These are phyloP conservation scores for Aythya baeri DNA, from an alignment of 2,113 vertebrate species.

Conservation along the genomic window DNA sequence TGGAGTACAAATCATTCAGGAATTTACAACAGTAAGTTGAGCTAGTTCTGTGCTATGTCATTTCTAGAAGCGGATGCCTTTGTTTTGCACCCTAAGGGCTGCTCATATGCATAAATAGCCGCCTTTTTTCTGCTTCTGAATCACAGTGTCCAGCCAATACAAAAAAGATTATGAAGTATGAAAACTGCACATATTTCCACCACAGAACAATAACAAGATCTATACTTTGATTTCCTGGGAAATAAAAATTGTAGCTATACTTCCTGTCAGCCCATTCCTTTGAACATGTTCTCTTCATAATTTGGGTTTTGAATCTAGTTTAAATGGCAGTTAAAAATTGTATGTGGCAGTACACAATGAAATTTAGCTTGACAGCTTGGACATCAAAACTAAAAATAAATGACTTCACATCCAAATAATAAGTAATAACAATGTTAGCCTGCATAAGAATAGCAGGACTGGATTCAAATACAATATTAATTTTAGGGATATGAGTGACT, in stretches of 20 bases:
- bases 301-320: conserved; percentile 88
- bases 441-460: conserved; percentile 91
- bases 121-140: neutral
- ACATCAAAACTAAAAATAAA: conserved; percentile 93
- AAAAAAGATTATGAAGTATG: conserved; percentile 39
- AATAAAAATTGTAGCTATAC: conserved; percentile 78
- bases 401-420: conserved; percentile 95
- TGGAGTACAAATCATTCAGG: conserved; percentile 46
- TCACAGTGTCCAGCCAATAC: conserved; percentile 30
- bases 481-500: conserved; percentile 96
- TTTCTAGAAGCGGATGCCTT: conserved; percentile 26
- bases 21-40: conserved; percentile 42
- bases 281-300: conserved; percentile 82
- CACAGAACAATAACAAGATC: conserved; percentile 61
- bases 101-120: neutral
- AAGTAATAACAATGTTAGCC: conserved; percentile 99
- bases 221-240: conserved; percentile 83
- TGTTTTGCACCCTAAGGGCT: conserved; percentile 14
- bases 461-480: conserved; percentile 99
- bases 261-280: conserved; percentile 81
- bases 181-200: neutral
- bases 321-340: conserved; percentile 97
- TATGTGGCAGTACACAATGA: conserved; percentile 88
- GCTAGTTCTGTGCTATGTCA: neutral
- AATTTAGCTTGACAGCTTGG: conserved; percentile 90